Percentiles rank a stretch among this genome's conserved stretches.
Evolutionary conservation across 2,888 invertebrate species (phyloP).

Genomic region (Mayetiola destructor): DNA sequence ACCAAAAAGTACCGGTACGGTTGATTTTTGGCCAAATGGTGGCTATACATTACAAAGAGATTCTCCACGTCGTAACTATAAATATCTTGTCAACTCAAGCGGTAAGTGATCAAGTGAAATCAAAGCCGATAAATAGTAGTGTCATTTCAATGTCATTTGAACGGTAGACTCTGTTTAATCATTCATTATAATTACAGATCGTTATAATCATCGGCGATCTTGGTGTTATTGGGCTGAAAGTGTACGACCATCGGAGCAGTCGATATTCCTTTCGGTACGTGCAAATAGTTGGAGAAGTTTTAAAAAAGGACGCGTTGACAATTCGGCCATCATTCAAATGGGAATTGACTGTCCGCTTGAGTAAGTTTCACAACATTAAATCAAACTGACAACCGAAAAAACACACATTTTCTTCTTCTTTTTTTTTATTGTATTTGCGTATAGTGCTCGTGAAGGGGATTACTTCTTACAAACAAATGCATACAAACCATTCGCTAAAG

Average conservation of each 20-base stretch:
- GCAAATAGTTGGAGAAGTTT: constrained; percentile 42
- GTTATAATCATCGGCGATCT: constrained; percentile 46
- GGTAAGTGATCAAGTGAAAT: too few relatives aligned
- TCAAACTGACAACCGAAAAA: not conserved
- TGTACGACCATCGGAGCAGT: constrained; percentile 26
- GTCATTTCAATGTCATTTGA: too few relatives aligned
- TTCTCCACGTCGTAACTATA: constrained; percentile 27
- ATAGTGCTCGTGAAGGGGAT: constrained; percentile 23
- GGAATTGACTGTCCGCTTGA: constrained; percentile 30
- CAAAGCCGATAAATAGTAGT: too few relatives aligned
- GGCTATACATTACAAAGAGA: constrained; percentile 21
- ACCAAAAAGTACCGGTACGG: constrained; percentile 42
- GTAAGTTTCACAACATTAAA: constrained; percentile 19
- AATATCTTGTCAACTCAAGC: too few relatives aligned
- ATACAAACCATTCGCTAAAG: constrained; percentile 28
- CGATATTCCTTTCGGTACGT: constrained; percentile 41
- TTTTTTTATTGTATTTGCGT: not conserved
- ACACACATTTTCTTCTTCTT: not conserved
- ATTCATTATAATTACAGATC: constrained; percentile 30
- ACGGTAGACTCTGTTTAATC: not conserved
- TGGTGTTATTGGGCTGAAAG: constrained; percentile 49
- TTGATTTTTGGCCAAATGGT: constrained; percentile 37
- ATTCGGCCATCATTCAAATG: constrained; percentile 23
- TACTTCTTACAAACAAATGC: constrained; percentile 34
- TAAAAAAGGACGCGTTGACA: constrained; percentile 28